Conservation (phyloP, 2,113 vertebrate genomes). For the Patagioenas fasciata region DNA sequence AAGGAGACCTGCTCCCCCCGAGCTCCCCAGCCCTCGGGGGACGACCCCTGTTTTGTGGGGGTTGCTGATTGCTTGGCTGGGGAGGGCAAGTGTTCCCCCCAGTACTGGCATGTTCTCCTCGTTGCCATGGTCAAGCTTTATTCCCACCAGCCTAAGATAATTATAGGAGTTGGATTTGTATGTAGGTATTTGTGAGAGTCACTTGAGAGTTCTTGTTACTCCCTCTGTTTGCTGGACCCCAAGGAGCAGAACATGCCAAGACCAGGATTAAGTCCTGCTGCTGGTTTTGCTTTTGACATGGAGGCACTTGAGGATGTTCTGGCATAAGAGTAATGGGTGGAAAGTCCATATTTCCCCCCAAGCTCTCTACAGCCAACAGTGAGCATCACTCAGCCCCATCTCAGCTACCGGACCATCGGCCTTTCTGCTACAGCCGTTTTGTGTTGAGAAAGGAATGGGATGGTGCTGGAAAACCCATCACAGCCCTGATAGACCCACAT, state of each 20-base stretch:
- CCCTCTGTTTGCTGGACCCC: background rate
- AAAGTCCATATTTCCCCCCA: background rate
- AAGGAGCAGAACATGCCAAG: background rate
- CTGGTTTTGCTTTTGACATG: background rate
- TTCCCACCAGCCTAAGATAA: background rate
- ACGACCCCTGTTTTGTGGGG: background rate
- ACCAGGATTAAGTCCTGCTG: background rate
- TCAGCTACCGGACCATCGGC: background rate
- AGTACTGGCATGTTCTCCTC: background rate
- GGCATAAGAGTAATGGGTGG: too few relatives aligned
- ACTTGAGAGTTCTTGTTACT: background rate
- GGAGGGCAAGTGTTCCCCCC: background rate
- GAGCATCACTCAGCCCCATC: background rate
- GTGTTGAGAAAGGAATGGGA: background rate
- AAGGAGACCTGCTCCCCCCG: background rate
- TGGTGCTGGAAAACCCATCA: background rate
- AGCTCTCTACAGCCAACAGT: background rate
- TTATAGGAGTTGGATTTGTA: background rate
- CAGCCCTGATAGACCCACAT: rapidly evolving
- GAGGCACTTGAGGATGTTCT: background rate
- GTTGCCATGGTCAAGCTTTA: rapidly evolving
- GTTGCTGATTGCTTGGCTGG: background rate
- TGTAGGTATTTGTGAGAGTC: background rate
- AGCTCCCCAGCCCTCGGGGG: background rate
- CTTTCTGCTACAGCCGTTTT: background rate